Conservation (phyloP, 2,797 vertebrate species). For the Zalophus californianus region DNA sequence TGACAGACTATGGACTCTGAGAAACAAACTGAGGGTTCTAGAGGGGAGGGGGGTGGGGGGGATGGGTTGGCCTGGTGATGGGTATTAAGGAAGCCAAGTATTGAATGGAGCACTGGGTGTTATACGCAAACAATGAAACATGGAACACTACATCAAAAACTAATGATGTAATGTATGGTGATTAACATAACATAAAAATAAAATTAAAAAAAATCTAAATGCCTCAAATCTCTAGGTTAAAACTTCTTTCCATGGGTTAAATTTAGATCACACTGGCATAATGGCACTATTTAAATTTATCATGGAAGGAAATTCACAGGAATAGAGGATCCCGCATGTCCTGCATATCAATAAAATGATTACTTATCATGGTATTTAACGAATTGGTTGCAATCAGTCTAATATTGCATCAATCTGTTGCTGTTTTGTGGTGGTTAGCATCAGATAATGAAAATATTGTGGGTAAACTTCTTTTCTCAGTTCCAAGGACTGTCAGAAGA, state of each 20-base stretch:
- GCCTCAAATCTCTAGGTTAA: conserved; percentile 80
- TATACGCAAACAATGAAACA: too few relatives aligned
- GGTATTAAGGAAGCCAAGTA: too few relatives aligned
- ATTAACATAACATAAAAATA: too few relatives aligned
- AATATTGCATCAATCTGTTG: conserved; percentile 70
- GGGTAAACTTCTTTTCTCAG: conserved; percentile 69
- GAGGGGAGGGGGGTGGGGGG: too few relatives aligned
- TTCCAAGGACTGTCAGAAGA: conserved; percentile 68
- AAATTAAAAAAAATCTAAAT: conserved; percentile 62
- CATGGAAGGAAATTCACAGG: conserved; percentile 25
- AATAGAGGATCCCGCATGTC: background rate
- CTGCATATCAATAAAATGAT: background rate
- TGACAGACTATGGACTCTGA: too few relatives aligned
- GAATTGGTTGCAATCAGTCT: conserved; percentile 65
- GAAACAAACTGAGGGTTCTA: too few relatives aligned
- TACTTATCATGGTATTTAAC: background rate
- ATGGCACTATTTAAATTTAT: conserved; percentile 67
- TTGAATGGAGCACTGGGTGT: too few relatives aligned
- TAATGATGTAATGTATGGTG: too few relatives aligned
- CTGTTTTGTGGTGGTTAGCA: conserved; percentile 70
- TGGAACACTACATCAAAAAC: too few relatives aligned
- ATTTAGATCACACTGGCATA: conserved; percentile 81
- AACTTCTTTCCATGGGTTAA: conserved; percentile 76
- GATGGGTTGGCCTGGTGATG: too few relatives aligned
- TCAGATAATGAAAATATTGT: conserved; percentile 73